These are phyloP conservation scores for Boloria euphrosyne DNA, from an alignment of 2,888 invertebrate genomes.

Conservation along the genomic window DNA sequence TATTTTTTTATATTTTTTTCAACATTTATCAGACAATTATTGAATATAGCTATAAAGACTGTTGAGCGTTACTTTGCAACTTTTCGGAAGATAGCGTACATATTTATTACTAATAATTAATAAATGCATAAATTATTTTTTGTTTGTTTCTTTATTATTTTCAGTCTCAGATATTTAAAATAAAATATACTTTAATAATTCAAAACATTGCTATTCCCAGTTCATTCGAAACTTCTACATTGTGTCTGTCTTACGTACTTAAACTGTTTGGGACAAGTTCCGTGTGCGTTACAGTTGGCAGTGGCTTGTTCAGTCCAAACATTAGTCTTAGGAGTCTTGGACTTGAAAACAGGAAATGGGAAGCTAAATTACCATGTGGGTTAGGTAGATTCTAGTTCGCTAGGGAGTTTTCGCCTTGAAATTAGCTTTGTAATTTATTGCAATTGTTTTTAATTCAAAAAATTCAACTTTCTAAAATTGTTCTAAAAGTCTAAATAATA, in stretches of 20 bases:
- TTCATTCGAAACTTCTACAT: constrained; percentile 11
- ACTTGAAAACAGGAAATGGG: constrained; percentile 11
- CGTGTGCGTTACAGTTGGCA: constrained; percentile 17
- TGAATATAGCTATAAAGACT: too few relatives aligned
- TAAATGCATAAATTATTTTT: too few relatives aligned
- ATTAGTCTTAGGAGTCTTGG: constrained; percentile 15
- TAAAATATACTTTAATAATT: too few relatives aligned
- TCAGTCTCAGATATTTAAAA: too few relatives aligned
- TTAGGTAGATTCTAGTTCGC: neutral
- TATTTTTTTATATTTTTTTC: too few relatives aligned
- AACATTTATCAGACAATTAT: too few relatives aligned
- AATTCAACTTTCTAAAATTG: too few relatives aligned
- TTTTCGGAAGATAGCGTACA: too few relatives aligned
- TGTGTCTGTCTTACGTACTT: neutral
- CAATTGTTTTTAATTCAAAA: neutral
- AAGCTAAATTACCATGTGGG: constrained; percentile 4
- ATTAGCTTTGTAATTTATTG: neutral
- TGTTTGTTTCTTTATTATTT: too few relatives aligned
- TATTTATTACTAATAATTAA: too few relatives aligned
- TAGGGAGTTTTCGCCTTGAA: neutral
- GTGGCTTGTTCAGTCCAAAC: constrained; percentile 20
- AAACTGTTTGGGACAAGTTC: constrained; percentile 7
- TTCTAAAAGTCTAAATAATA: too few relatives aligned
- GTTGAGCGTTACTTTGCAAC: too few relatives aligned
- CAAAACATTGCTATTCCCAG: constrained; percentile 3